Base-by-base conservation (phyloP, 1,140 invertebrate genomes). In the Magallana ariakensis region DNA sequence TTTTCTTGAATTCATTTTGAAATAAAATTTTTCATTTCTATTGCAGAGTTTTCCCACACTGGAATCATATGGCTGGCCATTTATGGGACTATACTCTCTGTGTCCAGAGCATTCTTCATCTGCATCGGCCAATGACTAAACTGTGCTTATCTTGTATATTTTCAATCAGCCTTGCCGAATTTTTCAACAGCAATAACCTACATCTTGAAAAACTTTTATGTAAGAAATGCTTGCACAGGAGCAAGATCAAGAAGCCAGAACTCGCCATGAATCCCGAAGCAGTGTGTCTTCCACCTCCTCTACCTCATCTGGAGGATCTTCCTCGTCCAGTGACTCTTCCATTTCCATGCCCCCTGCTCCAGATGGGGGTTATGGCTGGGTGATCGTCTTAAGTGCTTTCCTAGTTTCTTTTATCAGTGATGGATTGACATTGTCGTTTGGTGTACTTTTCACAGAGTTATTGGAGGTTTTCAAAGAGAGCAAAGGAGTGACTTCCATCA, bases 391-490 rank as follows among this genome's bases (percentile, higher is more conserved):
- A 8, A 96, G 97, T 1, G 97, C 97, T 0, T 98, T 99, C 92
- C 96, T 98, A 94, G 97, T 98, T 60, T 98, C 98, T 93, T 95
- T 98, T 19, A 98, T 99, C 90, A 97, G 97, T 53, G 98, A 99
- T 94, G 98, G 98, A 46, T 92, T 95, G 83, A 91, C 93, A 22
- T 95, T 95, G 89, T 94, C 95, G n/a, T 95, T 95, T 91, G 95
- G 95, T 46, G 91, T 94, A 80, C 84, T 94, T 11, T 94, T 92
- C 87, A 89, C 96, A 11, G 96, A 97, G 92, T 97, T 99, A 87
- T 96, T 97, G 60, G 95, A 94, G 10, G 96, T 97, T 93, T 99
- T 98, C 94, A 96, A 96, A 66, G 97, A 97, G 93, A 97, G 97
- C 54, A 97, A 97, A 93, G 97, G 97, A 87, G 97, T 96, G 88